phyloP scores from a whole-genome alignment of 2,113 vertebrate species.

The Petaurus breviceps region DNA sequence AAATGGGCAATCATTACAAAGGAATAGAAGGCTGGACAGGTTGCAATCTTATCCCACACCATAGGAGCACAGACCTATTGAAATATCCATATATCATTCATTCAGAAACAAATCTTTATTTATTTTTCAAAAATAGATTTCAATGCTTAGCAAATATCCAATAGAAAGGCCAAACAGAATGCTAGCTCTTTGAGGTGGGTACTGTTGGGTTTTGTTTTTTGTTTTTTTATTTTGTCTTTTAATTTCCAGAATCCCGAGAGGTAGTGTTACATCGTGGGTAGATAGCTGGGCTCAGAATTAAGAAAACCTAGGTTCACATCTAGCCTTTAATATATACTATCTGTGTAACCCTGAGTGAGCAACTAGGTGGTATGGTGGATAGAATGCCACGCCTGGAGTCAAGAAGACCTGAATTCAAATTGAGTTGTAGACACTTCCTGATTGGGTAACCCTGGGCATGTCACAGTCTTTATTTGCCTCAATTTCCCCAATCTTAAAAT shows the following conservation, averaged over 20 bases:
- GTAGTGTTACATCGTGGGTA: not conserved
- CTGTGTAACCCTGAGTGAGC: not conserved
- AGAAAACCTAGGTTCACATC: not conserved
- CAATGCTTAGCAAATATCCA: not conserved
- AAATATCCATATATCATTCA: not conserved
- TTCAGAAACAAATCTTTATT: not conserved
- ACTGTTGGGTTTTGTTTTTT: not conserved
- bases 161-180: not conserved
- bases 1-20: not conserved
- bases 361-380: not conserved
- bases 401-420: rapidly evolving
- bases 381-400: not conserved
- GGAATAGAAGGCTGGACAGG: not conserved
- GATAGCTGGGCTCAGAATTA: not conserved
- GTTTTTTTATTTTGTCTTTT: not conserved
- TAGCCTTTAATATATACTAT: not conserved
- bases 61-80: not conserved
- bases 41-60: not conserved
- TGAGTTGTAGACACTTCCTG: rapidly evolving
- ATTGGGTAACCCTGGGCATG: not conserved
- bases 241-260: not conserved
- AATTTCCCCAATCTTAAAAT: rapidly evolving
- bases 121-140: not conserved
- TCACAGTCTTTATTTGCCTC: not conserved
- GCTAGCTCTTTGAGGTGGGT: not conserved